Conservation (phyloP, 2,113 vertebrate genomes). For the Pagrus major region DNA sequence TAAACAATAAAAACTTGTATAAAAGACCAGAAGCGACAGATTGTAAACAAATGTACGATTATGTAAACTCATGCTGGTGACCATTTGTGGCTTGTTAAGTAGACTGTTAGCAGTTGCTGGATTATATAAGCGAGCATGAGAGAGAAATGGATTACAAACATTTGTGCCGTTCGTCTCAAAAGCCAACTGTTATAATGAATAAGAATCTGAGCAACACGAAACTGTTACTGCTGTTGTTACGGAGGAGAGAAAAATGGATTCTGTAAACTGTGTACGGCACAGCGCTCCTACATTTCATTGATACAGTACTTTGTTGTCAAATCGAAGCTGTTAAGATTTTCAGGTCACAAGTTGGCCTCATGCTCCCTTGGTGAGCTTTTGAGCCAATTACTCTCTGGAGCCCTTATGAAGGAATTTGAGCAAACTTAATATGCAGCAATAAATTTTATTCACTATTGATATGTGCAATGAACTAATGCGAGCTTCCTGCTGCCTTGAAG, state of each 20-base stretch:
- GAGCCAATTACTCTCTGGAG: conserved; percentile 24
- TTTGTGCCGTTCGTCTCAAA: not conserved
- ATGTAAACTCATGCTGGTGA: conserved; percentile 21
- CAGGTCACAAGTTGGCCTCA: conserved; percentile 26
- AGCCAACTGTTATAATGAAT: not conserved
- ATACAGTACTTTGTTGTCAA: conserved; percentile 15
- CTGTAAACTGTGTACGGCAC: conserved; percentile 6
- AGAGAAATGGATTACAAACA: conserved; percentile 19
- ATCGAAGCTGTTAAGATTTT: conserved; percentile 37
- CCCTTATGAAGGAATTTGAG: conserved; percentile 1
- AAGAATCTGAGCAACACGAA: conserved; percentile 6
- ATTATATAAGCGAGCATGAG: not conserved
- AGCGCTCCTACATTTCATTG: conserved; percentile 14
- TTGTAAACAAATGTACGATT: conserved; percentile 11
- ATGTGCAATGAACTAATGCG: conserved; percentile 21
- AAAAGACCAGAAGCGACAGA: not conserved
- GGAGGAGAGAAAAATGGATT: not conserved
- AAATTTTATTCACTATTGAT: conserved; percentile 43
- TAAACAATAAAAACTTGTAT: not conserved
- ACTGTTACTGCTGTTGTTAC: not conserved
- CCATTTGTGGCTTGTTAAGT: conserved; percentile 6
- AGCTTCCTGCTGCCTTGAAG: not conserved
- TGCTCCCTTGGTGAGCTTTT: conserved; percentile 28
- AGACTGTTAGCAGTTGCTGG: conserved; percentile 5
- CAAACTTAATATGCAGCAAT: conserved; percentile 54